Evolutionary conservation across 2,113 vertebrate species (phyloP).

Genomic region (Sinocyclocheilus anophthalmus): DNA sequence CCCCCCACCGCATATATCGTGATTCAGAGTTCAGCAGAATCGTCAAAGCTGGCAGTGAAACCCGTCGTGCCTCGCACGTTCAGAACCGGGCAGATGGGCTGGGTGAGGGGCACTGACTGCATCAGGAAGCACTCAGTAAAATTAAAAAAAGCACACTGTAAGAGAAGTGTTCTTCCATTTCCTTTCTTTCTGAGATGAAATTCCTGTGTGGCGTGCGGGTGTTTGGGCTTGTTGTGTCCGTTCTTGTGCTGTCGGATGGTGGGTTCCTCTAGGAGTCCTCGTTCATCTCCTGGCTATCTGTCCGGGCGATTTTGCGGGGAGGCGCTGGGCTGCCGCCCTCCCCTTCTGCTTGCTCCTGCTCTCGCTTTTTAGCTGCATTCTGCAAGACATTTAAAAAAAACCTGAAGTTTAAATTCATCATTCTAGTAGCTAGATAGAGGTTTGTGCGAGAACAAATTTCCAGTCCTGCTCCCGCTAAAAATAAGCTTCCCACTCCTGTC

Average conservation of each 20-base stretch:
- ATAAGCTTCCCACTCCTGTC: too few species aligned
- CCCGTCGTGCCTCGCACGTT: not conserved
- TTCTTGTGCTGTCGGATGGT: slow-evolving; percentile 47
- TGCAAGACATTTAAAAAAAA: slow-evolving; percentile 60
- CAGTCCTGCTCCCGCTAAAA: too few species aligned
- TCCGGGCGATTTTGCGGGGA: slow-evolving; percentile 92
- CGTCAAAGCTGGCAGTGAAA: slow-evolving; percentile 53
- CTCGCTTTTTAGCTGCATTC: slow-evolving; percentile 92
- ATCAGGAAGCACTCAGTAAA: slow-evolving; percentile 53
- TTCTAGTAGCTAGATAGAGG: not conserved
- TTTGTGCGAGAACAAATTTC: too few species aligned
- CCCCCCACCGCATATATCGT: not conserved
- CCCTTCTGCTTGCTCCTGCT: slow-evolving; percentile 86
- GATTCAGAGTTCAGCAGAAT: slow-evolving; percentile 48
- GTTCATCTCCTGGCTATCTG: slow-evolving; percentile 98
- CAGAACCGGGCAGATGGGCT: not conserved
- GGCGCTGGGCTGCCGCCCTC: slow-evolving; percentile 92
- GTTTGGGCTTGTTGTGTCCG: slow-evolving; percentile 45
- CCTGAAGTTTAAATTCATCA: not conserved
- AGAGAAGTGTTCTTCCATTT: slow-evolving; percentile 34
- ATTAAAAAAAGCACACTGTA: slow-evolving; percentile 33
- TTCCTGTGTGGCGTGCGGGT: slow-evolving; percentile 46
- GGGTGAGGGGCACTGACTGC: slow-evolving; percentile 30
- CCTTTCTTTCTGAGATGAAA: slow-evolving; percentile 37
- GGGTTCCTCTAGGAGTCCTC: slow-evolving; percentile 88